These are phyloP conservation scores for Lepus oiostolus DNA, from an alignment of 2,797 vertebrate species.

Conservation along the genomic window DNA sequence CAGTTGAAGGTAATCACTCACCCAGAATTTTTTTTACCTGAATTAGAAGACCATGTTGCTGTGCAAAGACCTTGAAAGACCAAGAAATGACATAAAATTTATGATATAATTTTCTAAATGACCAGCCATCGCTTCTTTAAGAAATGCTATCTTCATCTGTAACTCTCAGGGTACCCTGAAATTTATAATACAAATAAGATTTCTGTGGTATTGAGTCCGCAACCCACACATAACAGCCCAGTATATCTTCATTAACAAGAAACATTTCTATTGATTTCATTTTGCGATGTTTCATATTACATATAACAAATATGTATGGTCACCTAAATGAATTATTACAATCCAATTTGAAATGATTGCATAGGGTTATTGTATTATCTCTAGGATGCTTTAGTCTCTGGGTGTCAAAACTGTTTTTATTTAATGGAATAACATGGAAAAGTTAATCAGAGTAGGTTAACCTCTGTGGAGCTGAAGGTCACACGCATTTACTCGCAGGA, in stretches of 20 bases:
- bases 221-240: conserved; percentile 91
- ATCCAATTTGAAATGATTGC: conserved; percentile 97
- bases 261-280: conserved; percentile 98
- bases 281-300: conserved; percentile 95
- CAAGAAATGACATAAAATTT: conserved; percentile 85
- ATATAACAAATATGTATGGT: conserved; percentile 96
- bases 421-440: conserved; percentile 94
- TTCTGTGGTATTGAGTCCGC: conserved; percentile 91
- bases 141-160: conserved; percentile 88
- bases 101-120: conserved; percentile 89
- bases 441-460: conserved; percentile 91
- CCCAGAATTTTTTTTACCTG: conserved; percentile 71
- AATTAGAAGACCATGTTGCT: conserved; percentile 63
- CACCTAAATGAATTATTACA: conserved; percentile 96
- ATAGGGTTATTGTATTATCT: conserved; percentile 95
- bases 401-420: conserved; percentile 96
- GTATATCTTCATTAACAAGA: conserved; percentile 99
- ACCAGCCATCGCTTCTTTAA: conserved; percentile 86
- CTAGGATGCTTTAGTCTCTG: conserved; percentile 93
- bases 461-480: conserved; percentile 90
- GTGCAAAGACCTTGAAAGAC: conserved; percentile 80
- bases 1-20: conserved; percentile 49
- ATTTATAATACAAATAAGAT: conserved; percentile 91
- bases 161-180: conserved; percentile 86
- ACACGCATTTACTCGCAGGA: conserved; percentile 83